Evolutionary conservation across 2,113 vertebrate genomes (phyloP).

Genomic region (Castor canadensis): DNA sequence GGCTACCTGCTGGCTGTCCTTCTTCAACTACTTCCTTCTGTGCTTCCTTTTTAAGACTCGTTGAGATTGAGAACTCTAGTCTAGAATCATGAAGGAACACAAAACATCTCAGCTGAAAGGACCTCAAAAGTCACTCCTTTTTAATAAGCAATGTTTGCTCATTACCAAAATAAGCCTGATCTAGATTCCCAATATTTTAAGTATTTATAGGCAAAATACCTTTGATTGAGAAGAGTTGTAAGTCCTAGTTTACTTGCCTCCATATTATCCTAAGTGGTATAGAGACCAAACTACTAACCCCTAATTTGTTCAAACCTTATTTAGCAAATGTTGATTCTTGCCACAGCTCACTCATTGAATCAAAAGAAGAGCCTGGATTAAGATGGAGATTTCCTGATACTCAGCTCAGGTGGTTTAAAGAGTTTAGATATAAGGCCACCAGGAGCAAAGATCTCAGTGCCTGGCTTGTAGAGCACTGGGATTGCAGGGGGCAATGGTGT

Average conservation of each 20-base stretch:
- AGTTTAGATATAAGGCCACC: not conserved
- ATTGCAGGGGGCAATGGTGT: rapidly evolving
- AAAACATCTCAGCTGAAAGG: not conserved
- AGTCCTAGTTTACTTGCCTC: not conserved
- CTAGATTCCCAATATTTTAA: not conserved
- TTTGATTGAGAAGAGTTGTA: not conserved
- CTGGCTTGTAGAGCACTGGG: rapidly evolving
- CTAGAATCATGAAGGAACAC: not conserved
- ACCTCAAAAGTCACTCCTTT: not conserved
- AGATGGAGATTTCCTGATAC: not conserved
- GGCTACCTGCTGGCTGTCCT: not conserved
- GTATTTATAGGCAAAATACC: not conserved
- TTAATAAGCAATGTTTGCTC: not conserved
- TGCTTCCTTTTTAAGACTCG: not conserved
- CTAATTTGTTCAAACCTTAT: not conserved
- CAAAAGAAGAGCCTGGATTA: not conserved
- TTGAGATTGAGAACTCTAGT: not conserved
- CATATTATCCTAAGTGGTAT: rapidly evolving
- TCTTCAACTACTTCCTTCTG: not conserved
- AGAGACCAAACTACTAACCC: not conserved
- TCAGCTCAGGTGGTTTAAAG: not conserved
- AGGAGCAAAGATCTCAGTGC: not conserved
- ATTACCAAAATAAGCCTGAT: not conserved
- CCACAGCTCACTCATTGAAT: not conserved
- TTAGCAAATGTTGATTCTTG: not conserved